Conservation (phyloP, 2,797 vertebrate genomes). For the Parauchenoglanis punctatus region DNA sequence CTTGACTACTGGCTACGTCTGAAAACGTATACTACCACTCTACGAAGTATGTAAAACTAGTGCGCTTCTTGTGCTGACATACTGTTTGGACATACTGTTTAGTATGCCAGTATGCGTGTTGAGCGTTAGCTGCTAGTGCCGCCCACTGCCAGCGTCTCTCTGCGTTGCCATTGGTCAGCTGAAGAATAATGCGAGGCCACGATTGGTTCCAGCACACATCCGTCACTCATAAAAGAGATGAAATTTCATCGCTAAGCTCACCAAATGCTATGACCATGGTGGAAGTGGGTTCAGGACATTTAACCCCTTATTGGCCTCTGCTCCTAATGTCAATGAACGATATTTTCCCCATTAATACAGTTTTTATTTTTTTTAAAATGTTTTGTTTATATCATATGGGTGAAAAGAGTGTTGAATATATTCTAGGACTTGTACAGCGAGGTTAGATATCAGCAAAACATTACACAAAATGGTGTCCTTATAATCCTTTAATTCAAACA, state of each 20-base stretch:
- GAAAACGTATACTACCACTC: conserved; percentile 4
- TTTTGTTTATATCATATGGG: neutral
- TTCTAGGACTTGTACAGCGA: neutral
- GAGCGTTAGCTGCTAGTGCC: conserved; percentile 51
- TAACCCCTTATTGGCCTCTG: conserved; percentile 68
- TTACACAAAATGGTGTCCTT: neutral
- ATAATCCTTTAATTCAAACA: conserved; percentile 1
- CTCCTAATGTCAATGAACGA: neutral
- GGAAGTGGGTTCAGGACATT: conserved; percentile 67
- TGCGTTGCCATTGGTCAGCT: conserved; percentile 68
- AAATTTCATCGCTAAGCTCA: conserved; percentile 74
- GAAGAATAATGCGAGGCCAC: conserved; percentile 49
- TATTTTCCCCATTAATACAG: no score
- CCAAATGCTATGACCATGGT: conserved; percentile 76
- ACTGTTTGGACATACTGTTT: neutral
- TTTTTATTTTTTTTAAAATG: neutral
- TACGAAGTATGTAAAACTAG: conserved; percentile 1
- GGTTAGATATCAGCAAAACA: neutral
- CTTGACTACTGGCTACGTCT: conserved; percentile 50
- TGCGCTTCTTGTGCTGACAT: neutral
- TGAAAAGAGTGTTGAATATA: neutral
- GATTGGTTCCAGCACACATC: conserved; percentile 70
- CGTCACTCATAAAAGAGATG: conserved; percentile 73
- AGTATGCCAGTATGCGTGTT: conserved; percentile 22
- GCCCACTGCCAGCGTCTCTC: conserved; percentile 32